These are phyloP conservation scores for Tauraco erythrolophus DNA, from an alignment of 2,113 vertebrate species.

Conservation along the genomic window DNA sequence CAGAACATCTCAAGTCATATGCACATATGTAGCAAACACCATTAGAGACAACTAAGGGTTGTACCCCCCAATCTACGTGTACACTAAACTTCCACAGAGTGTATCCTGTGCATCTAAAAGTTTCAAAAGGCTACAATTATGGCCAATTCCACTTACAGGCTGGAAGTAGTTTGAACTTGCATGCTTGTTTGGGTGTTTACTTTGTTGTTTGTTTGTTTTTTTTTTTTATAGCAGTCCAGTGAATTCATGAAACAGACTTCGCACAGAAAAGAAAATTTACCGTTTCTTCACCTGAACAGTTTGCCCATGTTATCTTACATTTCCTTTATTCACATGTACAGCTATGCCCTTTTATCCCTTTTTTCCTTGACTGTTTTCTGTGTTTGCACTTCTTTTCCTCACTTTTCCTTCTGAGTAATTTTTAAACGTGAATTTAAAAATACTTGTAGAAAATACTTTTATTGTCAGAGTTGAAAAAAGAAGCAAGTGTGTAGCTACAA, in stretches of 20 bases:
- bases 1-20: neutral
- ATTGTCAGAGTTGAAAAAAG: neutral
- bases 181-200: neutral
- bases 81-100: neutral
- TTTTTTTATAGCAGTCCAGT: neutral
- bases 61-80: neutral
- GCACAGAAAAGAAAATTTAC: neutral
- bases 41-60: neutral
- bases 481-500: neutral
- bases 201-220: too few species aligned
- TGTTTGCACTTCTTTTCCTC: neutral
- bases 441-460: neutral
- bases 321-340: neutral
- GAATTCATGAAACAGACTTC: neutral
- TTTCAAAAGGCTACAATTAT: neutral
- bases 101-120: fast-evolving
- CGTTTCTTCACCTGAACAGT: neutral
- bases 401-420: neutral
- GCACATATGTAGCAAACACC: fast-evolving
- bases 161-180: neutral
- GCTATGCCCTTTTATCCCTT: neutral
- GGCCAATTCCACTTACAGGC: neutral
- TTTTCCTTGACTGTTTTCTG: neutral
- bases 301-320: neutral
- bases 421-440: neutral